Percentiles rank a stretch among this genome's conserved stretches.
phyloP scores from a whole-genome alignment of 1,140 invertebrate species.

The Trichonephila clavata region DNA sequence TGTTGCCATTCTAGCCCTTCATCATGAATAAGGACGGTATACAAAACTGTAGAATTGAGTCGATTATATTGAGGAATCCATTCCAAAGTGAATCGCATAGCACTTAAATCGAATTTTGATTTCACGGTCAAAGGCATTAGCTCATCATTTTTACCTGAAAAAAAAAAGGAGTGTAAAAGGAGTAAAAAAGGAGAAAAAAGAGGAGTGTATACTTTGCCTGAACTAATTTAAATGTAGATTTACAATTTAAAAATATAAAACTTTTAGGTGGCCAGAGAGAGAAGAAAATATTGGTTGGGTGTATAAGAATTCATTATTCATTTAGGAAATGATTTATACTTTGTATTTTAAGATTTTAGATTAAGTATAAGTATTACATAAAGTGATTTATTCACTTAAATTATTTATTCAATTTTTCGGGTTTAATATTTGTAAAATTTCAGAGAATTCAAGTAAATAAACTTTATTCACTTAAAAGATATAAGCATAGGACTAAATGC shows the following conservation, averaged over 20 bases:
- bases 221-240: neutral
- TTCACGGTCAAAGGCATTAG: neutral
- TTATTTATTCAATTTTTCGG: too few species aligned
- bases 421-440: too few species aligned
- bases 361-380: too few species aligned
- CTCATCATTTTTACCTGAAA: constrained; percentile 12
- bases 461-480: too few species aligned
- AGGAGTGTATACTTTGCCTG: neutral
- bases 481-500: too few species aligned
- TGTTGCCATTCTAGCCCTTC: constrained; percentile 27
- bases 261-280: neutral
- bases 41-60: constrained; percentile 1
- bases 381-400: too few species aligned
- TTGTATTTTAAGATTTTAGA: too few species aligned
- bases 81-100: constrained; percentile 9
- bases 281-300: neutral
- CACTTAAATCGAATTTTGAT: neutral
- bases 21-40: constrained; percentile 2
- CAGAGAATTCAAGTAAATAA: too few species aligned
- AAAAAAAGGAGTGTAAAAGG: neutral
- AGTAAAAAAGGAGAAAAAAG: too few species aligned
- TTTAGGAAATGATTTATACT: too few species aligned
- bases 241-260: neutral
- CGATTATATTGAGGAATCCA: constrained; percentile 5
- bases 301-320: neutral